A percentile compares a stretch with the other conserved stretches of the same genome.
Evolutionary conservation across 2,888 invertebrate species (phyloP).

Genomic region (Eupelmus urozonus): DNA sequence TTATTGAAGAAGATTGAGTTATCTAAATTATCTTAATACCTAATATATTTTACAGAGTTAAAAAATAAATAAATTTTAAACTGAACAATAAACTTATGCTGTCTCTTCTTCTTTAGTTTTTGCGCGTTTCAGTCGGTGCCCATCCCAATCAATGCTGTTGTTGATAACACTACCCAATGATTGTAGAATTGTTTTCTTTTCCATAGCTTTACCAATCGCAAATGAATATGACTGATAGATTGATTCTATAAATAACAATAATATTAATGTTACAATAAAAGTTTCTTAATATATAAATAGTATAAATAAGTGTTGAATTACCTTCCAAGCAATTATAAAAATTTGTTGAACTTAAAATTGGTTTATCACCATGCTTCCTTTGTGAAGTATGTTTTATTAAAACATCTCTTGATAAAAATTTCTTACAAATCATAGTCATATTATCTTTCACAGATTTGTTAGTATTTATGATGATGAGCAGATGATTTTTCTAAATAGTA

Average conservation of each 20-base stretch:
- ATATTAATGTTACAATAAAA: not conserved
- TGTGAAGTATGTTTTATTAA: not conserved
- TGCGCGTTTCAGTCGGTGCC: not conserved
- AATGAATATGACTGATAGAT: not conserved
- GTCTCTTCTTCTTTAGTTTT: not conserved
- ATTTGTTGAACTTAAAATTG: not conserved
- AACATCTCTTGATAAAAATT: conserved; percentile 3
- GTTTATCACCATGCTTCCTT: not conserved
- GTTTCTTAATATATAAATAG: not conserved
- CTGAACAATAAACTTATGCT: too few relatives aligned
- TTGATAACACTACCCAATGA: not conserved
- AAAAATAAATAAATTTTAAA: too few relatives aligned
- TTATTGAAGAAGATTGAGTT: too few relatives aligned
- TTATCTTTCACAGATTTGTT: not conserved
- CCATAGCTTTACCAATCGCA: not conserved
- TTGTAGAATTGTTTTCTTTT: not conserved
- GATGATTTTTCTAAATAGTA: not conserved
- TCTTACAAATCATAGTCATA: not conserved
- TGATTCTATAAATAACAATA: not conserved
- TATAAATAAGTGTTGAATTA: not conserved
- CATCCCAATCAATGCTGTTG: conserved; percentile 1
- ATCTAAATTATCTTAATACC: too few relatives aligned
- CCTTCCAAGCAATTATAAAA: not conserved
- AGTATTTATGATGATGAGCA: not conserved
- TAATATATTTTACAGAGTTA: too few relatives aligned